Conservation (phyloP, 2,888 invertebrate genomes). For the Caenorhabditis sp. region DNA sequence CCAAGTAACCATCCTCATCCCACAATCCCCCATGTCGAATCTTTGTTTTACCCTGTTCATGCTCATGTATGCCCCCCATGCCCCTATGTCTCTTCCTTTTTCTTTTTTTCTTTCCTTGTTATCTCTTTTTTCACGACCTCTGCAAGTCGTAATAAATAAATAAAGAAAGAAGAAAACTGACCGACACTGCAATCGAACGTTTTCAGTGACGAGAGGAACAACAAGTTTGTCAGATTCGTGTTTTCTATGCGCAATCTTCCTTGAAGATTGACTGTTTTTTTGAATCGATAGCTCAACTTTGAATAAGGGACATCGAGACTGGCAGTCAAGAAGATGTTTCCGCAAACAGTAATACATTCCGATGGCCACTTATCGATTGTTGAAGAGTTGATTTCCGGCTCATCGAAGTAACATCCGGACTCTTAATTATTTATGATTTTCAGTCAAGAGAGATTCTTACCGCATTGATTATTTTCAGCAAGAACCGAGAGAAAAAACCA, state of each 20-base stretch:
- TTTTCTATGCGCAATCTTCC: not conserved
- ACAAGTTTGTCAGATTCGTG: not conserved
- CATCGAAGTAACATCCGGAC: not conserved
- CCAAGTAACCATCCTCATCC: too few relatives aligned
- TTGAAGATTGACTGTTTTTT: not conserved
- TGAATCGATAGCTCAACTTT: not conserved
- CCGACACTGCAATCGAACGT: not conserved
- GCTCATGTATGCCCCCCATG: too few relatives aligned
- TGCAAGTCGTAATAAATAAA: too few relatives aligned
- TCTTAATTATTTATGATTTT: not conserved
- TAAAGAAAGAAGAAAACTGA: not conserved
- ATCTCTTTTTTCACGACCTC: too few relatives aligned
- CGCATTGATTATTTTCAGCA: too few relatives aligned
- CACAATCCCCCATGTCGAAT: too few relatives aligned
- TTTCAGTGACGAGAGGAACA: not conserved
- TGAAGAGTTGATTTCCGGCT: not conserved
- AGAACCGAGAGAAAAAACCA: too few relatives aligned
- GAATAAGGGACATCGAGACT: not conserved
- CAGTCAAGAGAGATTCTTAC: too few relatives aligned
- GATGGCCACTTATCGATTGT: not conserved
- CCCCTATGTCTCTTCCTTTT: too few relatives aligned
- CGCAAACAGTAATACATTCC: not conserved
- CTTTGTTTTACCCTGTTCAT: too few relatives aligned
- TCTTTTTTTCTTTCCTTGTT: too few relatives aligned
- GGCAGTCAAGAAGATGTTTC: not conserved